Conservation (phyloP, 2,888 invertebrate species). For the Himalopsyche anomala region DNA sequence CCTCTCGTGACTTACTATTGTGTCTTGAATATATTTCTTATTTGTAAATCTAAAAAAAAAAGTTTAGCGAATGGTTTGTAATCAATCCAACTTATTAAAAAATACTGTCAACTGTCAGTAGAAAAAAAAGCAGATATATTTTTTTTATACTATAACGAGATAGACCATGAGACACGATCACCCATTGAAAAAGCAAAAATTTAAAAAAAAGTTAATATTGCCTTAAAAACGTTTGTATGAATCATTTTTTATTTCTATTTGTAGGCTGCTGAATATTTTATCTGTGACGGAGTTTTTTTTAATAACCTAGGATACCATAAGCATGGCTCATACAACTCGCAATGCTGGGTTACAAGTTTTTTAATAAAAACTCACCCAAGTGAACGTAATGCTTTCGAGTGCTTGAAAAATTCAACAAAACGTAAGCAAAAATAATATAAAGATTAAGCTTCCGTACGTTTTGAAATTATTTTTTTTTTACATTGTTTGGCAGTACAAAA, state of each 20-base stretch:
- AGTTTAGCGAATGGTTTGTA: too few relatives aligned
- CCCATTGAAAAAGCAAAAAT: too few relatives aligned
- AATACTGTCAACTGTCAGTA: too few relatives aligned
- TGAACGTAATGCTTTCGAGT: constrained; percentile 20
- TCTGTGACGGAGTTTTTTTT: background rate
- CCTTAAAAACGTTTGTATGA: too few relatives aligned
- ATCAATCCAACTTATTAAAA: too few relatives aligned
- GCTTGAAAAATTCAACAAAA: background rate
- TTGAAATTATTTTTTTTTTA: constrained; percentile 2
- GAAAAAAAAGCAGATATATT: too few relatives aligned
- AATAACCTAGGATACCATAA: background rate
- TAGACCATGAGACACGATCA: too few relatives aligned
- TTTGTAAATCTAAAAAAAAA: too few relatives aligned
- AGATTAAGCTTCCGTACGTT: background rate
- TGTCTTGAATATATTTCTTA: too few relatives aligned
- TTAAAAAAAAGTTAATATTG: too few relatives aligned
- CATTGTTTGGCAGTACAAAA: background rate
- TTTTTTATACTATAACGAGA: too few relatives aligned
- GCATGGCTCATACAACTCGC: background rate
- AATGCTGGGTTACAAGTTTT: background rate
- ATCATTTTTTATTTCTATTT: background rate
- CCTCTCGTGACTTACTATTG: too few relatives aligned
- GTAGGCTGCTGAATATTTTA: background rate
- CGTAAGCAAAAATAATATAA: background rate
- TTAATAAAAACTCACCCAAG: constrained; percentile 14